Conservation (phyloP, 2,888 invertebrate species). For the Pollenia amentaria region DNA sequence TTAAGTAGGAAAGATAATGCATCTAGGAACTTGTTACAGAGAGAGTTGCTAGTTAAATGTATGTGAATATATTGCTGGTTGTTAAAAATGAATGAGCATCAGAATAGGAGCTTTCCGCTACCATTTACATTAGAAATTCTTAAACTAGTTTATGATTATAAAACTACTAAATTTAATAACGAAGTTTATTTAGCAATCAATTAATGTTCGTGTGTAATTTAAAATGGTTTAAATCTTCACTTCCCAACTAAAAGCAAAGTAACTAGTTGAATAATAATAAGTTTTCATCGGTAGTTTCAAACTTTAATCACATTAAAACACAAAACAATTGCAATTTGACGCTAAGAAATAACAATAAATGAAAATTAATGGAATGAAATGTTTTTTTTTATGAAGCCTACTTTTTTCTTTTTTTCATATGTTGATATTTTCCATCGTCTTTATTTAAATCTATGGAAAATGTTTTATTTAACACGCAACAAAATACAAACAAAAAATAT, state of each 20-base stretch:
- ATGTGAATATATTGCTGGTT: too few relatives aligned
- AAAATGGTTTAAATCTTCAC: neutral
- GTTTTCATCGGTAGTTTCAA: constrained; percentile 19
- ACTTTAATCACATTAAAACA: constrained; percentile 4
- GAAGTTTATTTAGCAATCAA: neutral
- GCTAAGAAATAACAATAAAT: constrained; percentile 46
- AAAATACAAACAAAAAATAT: constrained; percentile 27
- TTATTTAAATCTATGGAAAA: constrained; percentile 39
- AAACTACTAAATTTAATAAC: too few relatives aligned
- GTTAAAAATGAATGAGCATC: too few relatives aligned
- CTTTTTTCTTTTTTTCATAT: constrained; percentile 9
- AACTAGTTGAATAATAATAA: neutral
- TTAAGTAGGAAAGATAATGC: too few relatives aligned
- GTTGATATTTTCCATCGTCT: constrained; percentile 9
- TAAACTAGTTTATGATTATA: too few relatives aligned
- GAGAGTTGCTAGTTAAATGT: too few relatives aligned
- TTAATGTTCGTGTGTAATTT: neutral
- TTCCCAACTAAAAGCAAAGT: neutral
- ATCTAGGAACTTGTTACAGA: too few relatives aligned
- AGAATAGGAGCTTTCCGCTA: too few relatives aligned
- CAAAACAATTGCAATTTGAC: constrained; percentile 53
- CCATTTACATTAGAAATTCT: too few relatives aligned
- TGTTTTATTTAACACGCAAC: constrained; percentile 64
- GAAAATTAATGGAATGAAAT: constrained; percentile 42
- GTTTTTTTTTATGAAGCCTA: neutral